Conservation (phyloP, 2,888 invertebrate genomes). For the Sympetrum striolatum region DNA sequence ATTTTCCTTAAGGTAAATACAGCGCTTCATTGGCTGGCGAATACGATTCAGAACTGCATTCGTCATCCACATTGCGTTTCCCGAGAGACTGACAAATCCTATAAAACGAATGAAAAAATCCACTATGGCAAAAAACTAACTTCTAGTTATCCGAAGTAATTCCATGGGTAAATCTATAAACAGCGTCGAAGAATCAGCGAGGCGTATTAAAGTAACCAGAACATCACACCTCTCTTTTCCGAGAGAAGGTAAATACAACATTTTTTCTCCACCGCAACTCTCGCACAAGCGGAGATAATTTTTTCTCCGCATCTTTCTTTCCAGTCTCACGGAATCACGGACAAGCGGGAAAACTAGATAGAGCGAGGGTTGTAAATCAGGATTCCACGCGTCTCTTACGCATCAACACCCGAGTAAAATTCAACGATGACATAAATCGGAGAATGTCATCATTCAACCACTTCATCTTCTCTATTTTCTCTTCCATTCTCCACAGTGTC, state of each 20-base stretch:
- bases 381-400: background rate
- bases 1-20: no score
- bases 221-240: background rate
- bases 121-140: no score
- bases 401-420: background rate
- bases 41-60: no score
- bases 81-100: no score
- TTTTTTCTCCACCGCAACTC: background rate
- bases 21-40: no score
- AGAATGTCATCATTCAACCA: background rate
- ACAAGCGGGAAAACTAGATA: background rate
- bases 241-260: background rate
- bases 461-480: background rate
- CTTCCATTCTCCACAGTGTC: background rate
- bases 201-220: no score
- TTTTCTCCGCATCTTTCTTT: background rate
- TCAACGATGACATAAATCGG: background rate
- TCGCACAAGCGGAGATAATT: background rate
- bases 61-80: no score
- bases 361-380: background rate
- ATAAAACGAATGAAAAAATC: no score
- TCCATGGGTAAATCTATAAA: no score
- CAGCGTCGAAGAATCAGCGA: no score
- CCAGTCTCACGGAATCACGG: background rate
- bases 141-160: no score